phyloP scores from a whole-genome alignment of 2,113 vertebrate species.

The Pollachius pollachius region DNA sequence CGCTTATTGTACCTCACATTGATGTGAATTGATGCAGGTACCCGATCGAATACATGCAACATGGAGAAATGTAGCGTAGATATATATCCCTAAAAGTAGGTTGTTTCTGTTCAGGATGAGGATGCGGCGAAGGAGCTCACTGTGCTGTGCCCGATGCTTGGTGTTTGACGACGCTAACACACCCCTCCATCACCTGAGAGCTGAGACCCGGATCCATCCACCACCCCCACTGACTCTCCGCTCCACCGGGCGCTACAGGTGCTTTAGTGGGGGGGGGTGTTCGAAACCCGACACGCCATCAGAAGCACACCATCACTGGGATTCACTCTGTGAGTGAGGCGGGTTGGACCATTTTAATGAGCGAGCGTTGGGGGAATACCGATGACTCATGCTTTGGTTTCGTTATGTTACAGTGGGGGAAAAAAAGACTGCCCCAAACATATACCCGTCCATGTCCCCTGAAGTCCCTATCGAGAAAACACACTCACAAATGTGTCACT shows the following conservation, averaged over 20 bases:
- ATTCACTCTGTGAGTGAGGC: slow-evolving; percentile 60
- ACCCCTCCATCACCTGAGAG: slow-evolving; percentile 3
- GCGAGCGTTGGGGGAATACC: too few species aligned
- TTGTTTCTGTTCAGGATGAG: slow-evolving; percentile 77
- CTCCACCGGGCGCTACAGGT: not conserved
- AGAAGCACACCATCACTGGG: not conserved
- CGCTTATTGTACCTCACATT: not conserved
- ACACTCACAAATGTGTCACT: too few species aligned
- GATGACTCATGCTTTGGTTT: too few species aligned
- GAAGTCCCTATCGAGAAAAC: too few species aligned
- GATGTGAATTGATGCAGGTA: too few species aligned
- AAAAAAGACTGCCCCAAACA: too few species aligned
- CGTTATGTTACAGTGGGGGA: too few species aligned
- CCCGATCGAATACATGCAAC: not conserved
- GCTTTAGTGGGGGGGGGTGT: not conserved
- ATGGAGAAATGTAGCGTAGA: not conserved
- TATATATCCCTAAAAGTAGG: not conserved
- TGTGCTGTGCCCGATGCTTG: slow-evolving; percentile 73
- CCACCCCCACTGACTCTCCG: not conserved
- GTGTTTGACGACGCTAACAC: slow-evolving; percentile 51
- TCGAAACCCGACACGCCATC: not conserved
- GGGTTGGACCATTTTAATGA: too few species aligned
- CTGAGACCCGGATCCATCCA: not conserved
- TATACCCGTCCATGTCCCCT: too few species aligned
- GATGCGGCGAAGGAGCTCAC: slow-evolving; percentile 85